Evolutionary conservation across 2,113 vertebrate species (phyloP), one percentile per base, ranked within the genome.

Genomic region (Semnopithecus entellus): DNA sequence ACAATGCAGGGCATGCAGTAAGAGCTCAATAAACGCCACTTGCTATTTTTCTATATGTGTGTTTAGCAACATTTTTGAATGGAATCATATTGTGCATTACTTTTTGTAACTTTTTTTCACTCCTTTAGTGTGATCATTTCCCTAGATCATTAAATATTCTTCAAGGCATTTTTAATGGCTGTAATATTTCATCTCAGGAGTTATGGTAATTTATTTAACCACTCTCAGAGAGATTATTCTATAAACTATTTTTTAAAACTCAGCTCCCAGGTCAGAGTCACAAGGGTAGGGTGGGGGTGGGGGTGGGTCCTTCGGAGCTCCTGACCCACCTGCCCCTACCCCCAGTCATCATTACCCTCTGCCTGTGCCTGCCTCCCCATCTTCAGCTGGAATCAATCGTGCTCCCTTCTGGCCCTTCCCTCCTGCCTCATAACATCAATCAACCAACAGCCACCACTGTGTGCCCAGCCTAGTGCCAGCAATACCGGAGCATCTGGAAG

Each of bases 331-430:
- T 18, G 18, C 90, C 78, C 59, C 80, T 3, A 16, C 48, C 81
- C 48, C 55, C 38, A 3, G 12, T 57, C 68, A 82, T 79, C 94
- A 32, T 85, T 80, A 52, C 87, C 64, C 48, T 64, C 6, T 14
- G 80, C 70, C 70, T 32, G 35, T 0, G 35, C 79, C 70, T 23
- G 11, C 75, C 68, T 20, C 88, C 45, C 43, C 3, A 8, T 52
- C 70, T 64, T 96, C 96, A 97, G 95, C 92, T 97, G 97, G 95
- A 96, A 97, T 88, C 94, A 93, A 92, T 97, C 30, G 23, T 48
- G 23, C 83, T 97, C 38, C 76, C 59, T 87, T 91, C 93, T 22
- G 9, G 68, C 59, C 88, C 8, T n/a, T 80, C 78, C 83, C 91
- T 96, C 50, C 80, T 35, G n/a, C 87, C 86, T 59, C 8, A 9